Evolutionary conservation across 2,797 vertebrate genomes (phyloP).

Genomic region (Percopsis omiscomaycus): DNA sequence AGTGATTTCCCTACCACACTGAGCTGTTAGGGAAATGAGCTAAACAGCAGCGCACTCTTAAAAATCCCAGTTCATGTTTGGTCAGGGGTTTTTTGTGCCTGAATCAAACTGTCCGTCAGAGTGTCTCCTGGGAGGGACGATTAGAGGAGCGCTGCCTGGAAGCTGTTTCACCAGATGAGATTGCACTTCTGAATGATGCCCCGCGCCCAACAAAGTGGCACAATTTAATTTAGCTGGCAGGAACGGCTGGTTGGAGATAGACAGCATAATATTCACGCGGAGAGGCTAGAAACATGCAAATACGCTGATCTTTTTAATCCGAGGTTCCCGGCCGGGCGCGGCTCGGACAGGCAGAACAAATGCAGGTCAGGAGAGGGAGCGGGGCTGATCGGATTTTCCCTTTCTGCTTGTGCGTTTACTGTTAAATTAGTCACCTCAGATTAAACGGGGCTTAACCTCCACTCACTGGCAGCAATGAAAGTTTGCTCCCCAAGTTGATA

Average conservation of each 20-base stretch:
- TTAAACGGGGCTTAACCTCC: slow-evolving; percentile 56
- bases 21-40: too few species aligned
- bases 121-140: neutral
- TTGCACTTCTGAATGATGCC: slow-evolving; percentile 21
- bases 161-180: slow-evolving; percentile 9
- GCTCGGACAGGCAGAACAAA: slow-evolving; percentile 73
- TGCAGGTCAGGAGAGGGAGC: slow-evolving; percentile 48
- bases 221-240: slow-evolving; percentile 64
- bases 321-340: slow-evolving; percentile 55
- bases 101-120: slow-evolving; percentile 7
- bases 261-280: slow-evolving; percentile 62
- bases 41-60: neutral
- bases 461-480: slow-evolving; percentile 36
- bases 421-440: slow-evolving; percentile 70
- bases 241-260: slow-evolving; percentile 40
- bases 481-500: slow-evolving; percentile 45
- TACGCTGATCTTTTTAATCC: slow-evolving; percentile 64
- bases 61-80: neutral
- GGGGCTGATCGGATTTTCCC: slow-evolving; percentile 52
- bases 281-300: slow-evolving; percentile 69
- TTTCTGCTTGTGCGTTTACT: slow-evolving; percentile 61
- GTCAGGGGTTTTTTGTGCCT: neutral
- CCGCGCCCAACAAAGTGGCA: slow-evolving; percentile 64
- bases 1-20: too few species aligned
- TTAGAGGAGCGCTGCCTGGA: neutral